Evolutionary conservation across 2,888 invertebrate genomes (phyloP), one percentile per base, ranked within the genome.

Genomic region (Morpho helenor): DNA sequence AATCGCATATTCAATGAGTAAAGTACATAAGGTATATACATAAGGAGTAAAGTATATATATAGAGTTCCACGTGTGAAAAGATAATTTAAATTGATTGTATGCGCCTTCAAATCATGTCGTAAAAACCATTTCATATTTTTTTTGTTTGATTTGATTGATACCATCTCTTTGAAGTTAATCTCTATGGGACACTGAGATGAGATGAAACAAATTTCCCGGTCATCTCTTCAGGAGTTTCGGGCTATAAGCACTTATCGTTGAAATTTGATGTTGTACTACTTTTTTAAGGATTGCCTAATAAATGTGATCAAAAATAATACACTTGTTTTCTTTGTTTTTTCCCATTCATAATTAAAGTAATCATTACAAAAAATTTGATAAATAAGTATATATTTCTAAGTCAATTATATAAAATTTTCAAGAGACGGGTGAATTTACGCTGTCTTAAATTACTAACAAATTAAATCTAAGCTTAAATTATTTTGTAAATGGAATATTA

Each of bases 351-450:
- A 82, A 84, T 81, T 83, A 85, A 87, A 83, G 84, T 73, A 87
- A 80, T 84, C 78, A 84, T 82, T 84, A 82, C 81, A 82, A 84
- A 83, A 84, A 80, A 80, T 69, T 70, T 87, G 87, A 90, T 91
- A 91, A 91, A 91, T 91, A 91, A 89, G 87, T 91, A 90, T 90
- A 90, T 90, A 89, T 87, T 85, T 88, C 90, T 89, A 90, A 82
- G 82, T 90, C 87, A 85, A 85, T 90, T 83, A 88, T 91, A 91
- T 89, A 91, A 91, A 91, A 89, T 80, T 88, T 63, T 91, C 80
- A 87, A 88, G 81, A 90, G 88, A 90, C 89, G 88, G 90, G 90
- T 87, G 89, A 88, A 85, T 88, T 87, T 87, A 89, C 81, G 86
- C 82, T 84, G 84, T 66, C 87, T 88, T 89, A 89, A 57, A 69